Base-by-base conservation (phyloP, 2,888 invertebrate genomes). In the Xanthia togata region DNA sequence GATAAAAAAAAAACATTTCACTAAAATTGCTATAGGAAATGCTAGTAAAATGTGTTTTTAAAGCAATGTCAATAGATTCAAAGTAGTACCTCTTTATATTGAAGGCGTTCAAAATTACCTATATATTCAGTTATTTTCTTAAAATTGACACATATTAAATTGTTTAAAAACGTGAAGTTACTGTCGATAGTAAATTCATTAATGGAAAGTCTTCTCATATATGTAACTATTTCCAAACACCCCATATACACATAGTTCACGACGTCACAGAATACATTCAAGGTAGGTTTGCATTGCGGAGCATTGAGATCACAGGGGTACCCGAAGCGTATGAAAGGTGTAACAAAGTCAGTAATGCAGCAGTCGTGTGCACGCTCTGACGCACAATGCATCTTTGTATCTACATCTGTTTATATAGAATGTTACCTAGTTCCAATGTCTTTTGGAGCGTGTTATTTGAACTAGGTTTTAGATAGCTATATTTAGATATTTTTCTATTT, bases 341-440 rank as follows among this genome's bases (percentile, higher is more conserved):
- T 90, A 90, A 90, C 88, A 84, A 89, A 89, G 89, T 87, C 85
- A 87, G 87, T 88, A 87, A 86, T 82, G 77, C 77, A 83, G 76
- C 74, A 76, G 78, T 63, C 71, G 73, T 69, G n/a, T 81, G 70
- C 68, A 76, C 69, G 87, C 86, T 84, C 78, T 65, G 71, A 44
- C 77, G 83, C 83, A 84, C 81, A 60, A n/a, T 57, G 26, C 60
- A 67, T 63, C 57, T 82, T 63, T 76, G 68, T 57, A 69, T 59
- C 47, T 77, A 72, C 47, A 62, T 53, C 64, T 71, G 65, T 73
- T 38, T 57, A 17, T 76, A 57, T 14, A 8, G 6, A 17, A 71
- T 63, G 59, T 8, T 70, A 38, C 62, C 70, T 83, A 71, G 75
- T 82, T 77, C n/a, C 50, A 73, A 26, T 64, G 69, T 57, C 44